A percentile compares a stretch with the other conserved stretches of the same genome.
Conservation (phyloP, 2,888 invertebrate species). For the Caenorhabditis japonica region DNA sequence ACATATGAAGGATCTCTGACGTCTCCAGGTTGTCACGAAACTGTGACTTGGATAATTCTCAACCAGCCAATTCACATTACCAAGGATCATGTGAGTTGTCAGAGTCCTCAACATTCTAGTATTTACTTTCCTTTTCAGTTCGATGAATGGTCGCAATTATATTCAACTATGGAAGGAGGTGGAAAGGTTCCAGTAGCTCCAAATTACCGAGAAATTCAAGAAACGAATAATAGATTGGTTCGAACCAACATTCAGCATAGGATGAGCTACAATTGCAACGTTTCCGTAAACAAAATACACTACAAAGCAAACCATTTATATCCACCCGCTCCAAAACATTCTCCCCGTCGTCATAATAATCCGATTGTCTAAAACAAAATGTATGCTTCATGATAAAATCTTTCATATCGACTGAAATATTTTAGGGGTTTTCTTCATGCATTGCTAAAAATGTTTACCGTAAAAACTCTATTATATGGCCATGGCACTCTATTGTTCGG, state of each 20-base stretch:
- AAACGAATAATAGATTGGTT: constrained; percentile 91
- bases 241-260: constrained; percentile 95
- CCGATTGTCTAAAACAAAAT: constrained; percentile 15
- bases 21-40: constrained; percentile 83
- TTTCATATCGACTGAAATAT: too few species aligned
- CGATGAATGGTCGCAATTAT: constrained; percentile 63
- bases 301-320: constrained; percentile 45
- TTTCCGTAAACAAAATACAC: constrained; percentile 38
- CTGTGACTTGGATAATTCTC: constrained; percentile 91
- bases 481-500: too few species aligned
- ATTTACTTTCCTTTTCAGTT: too few species aligned
- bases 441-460: constrained; percentile 7
- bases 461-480: too few species aligned
- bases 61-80: constrained; percentile 98
- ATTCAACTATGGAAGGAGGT: constrained; percentile 48
- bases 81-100: constrained; percentile 86
- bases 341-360: constrained; percentile 26
- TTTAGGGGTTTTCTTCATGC: constrained; percentile 15
- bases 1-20: constrained; percentile 87
- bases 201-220: constrained; percentile 93
- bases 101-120: neutral
- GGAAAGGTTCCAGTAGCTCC: constrained; percentile 83
- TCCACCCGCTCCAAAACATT: constrained; percentile 12
- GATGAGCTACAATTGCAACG: constrained; percentile 50
- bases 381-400: neutral